phyloP scores from a whole-genome alignment of 2,888 invertebrate genomes.

The Schizotus pectinicornis region DNA sequence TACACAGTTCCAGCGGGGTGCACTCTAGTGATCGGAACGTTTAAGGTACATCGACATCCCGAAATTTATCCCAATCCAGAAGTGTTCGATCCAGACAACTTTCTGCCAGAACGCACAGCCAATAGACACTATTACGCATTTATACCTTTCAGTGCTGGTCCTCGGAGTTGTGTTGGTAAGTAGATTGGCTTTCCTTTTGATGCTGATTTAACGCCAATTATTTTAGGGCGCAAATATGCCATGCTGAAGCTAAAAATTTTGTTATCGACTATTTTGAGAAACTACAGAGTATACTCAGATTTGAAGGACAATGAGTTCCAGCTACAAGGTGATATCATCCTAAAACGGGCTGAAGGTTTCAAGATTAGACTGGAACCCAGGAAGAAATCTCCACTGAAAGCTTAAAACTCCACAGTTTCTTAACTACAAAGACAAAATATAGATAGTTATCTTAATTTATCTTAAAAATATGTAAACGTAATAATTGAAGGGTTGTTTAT shows the following conservation, averaged over 20 bases:
- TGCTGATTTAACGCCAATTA: neutral
- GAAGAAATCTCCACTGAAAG: constrained; percentile 50
- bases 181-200: constrained; percentile 13
- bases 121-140: constrained; percentile 81
- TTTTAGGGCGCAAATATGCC: constrained; percentile 75
- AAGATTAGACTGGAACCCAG: constrained; percentile 73
- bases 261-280: constrained; percentile 73
- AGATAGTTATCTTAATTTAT: too few species aligned
- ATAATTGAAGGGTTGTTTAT: too few species aligned
- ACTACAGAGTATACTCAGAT: constrained; percentile 70
- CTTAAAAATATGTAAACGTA: too few species aligned
- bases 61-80: constrained; percentile 73
- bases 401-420: neutral
- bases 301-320: constrained; percentile 70
- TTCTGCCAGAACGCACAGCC: constrained; percentile 76
- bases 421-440: too few species aligned
- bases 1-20: constrained; percentile 72
- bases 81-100: constrained; percentile 79
- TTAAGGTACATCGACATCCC: constrained; percentile 70
- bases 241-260: constrained; percentile 79
- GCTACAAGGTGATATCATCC: constrained; percentile 74
- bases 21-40: constrained; percentile 71
- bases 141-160: constrained; percentile 82
- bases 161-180: constrained; percentile 78
- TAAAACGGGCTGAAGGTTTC: constrained; percentile 77